These are phyloP conservation scores for Leucozona laternaria DNA, from an alignment of 2,888 invertebrate genomes.

Conservation along the genomic window DNA sequence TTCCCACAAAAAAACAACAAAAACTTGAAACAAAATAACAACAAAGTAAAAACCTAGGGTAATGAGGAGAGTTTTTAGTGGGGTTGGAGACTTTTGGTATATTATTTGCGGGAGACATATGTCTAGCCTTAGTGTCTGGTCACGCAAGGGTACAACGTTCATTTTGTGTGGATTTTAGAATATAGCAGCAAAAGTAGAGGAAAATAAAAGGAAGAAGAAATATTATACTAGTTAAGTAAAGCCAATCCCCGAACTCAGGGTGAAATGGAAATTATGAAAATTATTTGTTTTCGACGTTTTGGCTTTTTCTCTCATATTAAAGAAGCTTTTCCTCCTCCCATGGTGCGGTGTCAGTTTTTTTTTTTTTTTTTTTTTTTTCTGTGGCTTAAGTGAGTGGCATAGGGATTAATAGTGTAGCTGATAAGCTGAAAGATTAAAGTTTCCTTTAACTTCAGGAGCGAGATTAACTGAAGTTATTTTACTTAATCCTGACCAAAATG, in stretches of 20 bases:
- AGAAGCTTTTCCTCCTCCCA: not conserved
- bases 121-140: conserved; percentile 73
- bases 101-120: conserved; percentile 50
- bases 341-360: not conserved
- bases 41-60: conserved; percentile 17
- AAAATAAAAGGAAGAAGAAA: not conserved
- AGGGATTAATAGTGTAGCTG: not conserved
- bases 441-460: not conserved
- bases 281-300: conserved; percentile 31
- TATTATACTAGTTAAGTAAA: conserved; percentile 5
- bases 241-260: conserved; percentile 27
- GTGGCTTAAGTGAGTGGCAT: not conserved
- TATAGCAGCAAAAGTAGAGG: too few species aligned
- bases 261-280: conserved; percentile 43
- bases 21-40: not conserved
- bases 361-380: not conserved
- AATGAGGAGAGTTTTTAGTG: conserved; percentile 4
- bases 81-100: conserved; percentile 11
- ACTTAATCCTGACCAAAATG: conserved; percentile 4
- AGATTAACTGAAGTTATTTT: conserved; percentile 19
- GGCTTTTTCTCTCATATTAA: not conserved
- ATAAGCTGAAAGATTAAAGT: conserved; percentile 20
- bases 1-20: not conserved
- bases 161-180: not conserved
- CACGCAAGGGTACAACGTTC: conserved; percentile 57